phyloP scores from a whole-genome alignment of 2,888 invertebrate species.

The Stenurella melanura region DNA sequence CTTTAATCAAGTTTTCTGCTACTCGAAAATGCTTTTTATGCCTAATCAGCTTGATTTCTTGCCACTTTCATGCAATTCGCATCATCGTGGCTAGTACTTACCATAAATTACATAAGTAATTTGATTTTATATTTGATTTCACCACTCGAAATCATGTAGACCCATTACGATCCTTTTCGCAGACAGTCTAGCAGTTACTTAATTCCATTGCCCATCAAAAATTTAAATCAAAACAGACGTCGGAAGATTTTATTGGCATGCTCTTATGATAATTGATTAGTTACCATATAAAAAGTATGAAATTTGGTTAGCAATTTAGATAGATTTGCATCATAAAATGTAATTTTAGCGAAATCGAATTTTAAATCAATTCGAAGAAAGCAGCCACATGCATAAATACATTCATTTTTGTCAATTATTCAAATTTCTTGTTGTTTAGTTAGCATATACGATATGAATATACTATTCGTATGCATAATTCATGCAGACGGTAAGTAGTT shows the following conservation, averaged over 20 bases:
- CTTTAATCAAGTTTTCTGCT: no score
- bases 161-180: neutral
- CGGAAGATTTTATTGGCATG: conserved; percentile 6
- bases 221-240: conserved; percentile 12
- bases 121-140: neutral
- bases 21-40: no score
- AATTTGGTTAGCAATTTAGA: conserved; percentile 29
- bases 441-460: conserved; percentile 29
- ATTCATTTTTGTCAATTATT: conserved; percentile 37
- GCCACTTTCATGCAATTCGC: neutral
- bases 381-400: conserved; percentile 24
- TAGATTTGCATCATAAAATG: conserved; percentile 27
- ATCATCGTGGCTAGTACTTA: neutral
- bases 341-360: conserved; percentile 29
- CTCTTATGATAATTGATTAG: conserved; percentile 20
- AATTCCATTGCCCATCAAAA: conserved; percentile 1
- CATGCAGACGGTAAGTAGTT: conserved; percentile 22
- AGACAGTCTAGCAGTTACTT: conserved; percentile 4
- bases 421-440: conserved; percentile 29
- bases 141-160: neutral
- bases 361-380: conserved; percentile 32
- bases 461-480: conserved; percentile 32
- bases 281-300: conserved; percentile 18
- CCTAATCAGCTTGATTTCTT: neutral
- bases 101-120: neutral